These are phyloP conservation scores for Gobionotothen gibberifrons DNA, from an alignment of 2,797 vertebrate species.

Conservation along the genomic window DNA sequence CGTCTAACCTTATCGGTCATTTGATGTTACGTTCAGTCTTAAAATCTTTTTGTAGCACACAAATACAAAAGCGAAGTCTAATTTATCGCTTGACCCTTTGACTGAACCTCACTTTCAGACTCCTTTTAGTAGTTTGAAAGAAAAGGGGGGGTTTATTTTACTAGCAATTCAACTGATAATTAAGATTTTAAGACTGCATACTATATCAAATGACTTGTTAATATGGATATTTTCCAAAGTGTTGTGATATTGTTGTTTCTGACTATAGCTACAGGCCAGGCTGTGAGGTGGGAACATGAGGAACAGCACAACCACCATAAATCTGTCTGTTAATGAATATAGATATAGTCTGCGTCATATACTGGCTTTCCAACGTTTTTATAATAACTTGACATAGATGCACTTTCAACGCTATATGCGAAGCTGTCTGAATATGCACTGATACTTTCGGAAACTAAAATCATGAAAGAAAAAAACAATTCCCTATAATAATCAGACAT, in stretches of 20 bases:
- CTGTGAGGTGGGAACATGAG: constrained; percentile 54
- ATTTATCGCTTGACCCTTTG: background rate
- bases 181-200: constrained; percentile 71
- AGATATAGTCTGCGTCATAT: background rate
- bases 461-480: background rate
- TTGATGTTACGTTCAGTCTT: constrained; percentile 63
- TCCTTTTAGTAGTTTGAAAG: constrained; percentile 6
- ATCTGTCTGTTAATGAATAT: background rate
- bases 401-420: background rate
- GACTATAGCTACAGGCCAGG: constrained; percentile 44
- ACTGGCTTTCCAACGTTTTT: background rate
- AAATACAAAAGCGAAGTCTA: constrained; percentile 1
- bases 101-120: background rate
- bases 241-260: constrained; percentile 55
- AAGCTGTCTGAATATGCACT: background rate
- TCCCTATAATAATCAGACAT: background rate
- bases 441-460: background rate
- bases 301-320: constrained; percentile 20
- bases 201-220: constrained; percentile 29
- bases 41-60: constrained; percentile 58
- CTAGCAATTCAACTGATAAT: background rate
- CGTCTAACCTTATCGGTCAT: constrained; percentile 40
- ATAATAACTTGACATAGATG: background rate
- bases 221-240: constrained; percentile 49
- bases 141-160: background rate